These are phyloP conservation scores for Macrobrachium nipponense DNA, from an alignment of 1,140 invertebrate species.

Conservation along the genomic window DNA sequence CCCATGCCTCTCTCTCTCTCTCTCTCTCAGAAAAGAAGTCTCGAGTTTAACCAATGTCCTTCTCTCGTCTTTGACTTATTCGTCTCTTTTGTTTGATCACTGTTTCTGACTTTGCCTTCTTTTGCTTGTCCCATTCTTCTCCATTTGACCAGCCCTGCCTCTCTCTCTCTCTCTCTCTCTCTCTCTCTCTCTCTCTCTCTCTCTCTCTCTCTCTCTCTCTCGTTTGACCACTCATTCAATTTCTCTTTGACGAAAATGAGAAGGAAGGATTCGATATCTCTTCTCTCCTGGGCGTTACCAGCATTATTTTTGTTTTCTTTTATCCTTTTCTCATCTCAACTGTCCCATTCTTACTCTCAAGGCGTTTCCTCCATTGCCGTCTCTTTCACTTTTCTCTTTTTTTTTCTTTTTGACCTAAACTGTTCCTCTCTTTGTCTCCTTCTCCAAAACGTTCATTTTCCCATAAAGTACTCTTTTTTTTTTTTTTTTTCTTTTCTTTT, in stretches of 20 bases:
- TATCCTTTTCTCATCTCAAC: background rate
- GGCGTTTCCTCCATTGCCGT: background rate
- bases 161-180: no score
- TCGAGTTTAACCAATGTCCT: background rate
- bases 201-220: constrained; percentile 8
- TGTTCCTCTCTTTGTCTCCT: background rate
- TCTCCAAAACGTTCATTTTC: no score
- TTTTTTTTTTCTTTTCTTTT: no score
- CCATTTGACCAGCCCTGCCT: background rate
- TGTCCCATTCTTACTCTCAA: background rate
- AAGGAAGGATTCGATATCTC: constrained; percentile 1
- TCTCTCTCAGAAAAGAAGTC: background rate
- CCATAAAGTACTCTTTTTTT: no score
- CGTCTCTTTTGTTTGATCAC: background rate
- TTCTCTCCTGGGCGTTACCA: background rate
- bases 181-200: constrained; percentile 8
- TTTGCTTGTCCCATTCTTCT: constrained; percentile 14
- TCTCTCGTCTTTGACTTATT: background rate
- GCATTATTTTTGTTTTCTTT: constrained; percentile 7
- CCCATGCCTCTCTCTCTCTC: constrained; percentile 4
- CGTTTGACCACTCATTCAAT: no score
- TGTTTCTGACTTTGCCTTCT: no score
- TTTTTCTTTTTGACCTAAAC: background rate
- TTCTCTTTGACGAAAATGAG: background rate
- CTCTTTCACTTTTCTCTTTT: background rate